A percentile compares a stretch with the other conserved stretches of the same genome.
Evolutionary conservation across 2,113 vertebrate genomes (phyloP).

Genomic region (Arvicanthis niloticus): DNA sequence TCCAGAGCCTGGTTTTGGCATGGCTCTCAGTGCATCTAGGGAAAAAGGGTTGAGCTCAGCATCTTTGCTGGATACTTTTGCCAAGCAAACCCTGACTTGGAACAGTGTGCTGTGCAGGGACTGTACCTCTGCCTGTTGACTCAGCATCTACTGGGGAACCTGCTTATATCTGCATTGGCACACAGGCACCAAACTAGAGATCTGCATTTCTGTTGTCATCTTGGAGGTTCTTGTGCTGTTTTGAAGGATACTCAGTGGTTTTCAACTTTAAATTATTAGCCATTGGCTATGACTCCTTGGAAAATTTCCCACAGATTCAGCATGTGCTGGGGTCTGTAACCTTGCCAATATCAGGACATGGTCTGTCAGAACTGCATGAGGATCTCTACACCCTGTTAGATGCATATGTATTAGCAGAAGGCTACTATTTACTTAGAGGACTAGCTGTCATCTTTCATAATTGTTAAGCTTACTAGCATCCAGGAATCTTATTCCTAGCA

Average conservation of each 20-base stretch:
- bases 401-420: neutral
- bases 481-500: neutral
- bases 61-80: neutral
- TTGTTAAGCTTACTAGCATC: neutral
- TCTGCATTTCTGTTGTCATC: neutral
- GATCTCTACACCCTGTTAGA: neutral
- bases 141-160: neutral
- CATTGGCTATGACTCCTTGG: neutral
- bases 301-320: neutral
- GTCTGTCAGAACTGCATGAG: neutral
- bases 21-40: neutral
- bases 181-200: neutral
- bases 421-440: neutral
- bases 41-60: slow-evolving; percentile 43
- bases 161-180: neutral
- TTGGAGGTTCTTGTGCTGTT: neutral
- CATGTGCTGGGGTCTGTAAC: neutral
- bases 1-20: neutral
- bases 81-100: neutral
- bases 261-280: neutral
- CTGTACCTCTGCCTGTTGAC: neutral
- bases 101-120: neutral
- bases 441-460: neutral
- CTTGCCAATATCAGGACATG: neutral
- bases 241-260: neutral